Conservation (phyloP, 2,888 invertebrate species). For the Iphiclides podalirius region DNA sequence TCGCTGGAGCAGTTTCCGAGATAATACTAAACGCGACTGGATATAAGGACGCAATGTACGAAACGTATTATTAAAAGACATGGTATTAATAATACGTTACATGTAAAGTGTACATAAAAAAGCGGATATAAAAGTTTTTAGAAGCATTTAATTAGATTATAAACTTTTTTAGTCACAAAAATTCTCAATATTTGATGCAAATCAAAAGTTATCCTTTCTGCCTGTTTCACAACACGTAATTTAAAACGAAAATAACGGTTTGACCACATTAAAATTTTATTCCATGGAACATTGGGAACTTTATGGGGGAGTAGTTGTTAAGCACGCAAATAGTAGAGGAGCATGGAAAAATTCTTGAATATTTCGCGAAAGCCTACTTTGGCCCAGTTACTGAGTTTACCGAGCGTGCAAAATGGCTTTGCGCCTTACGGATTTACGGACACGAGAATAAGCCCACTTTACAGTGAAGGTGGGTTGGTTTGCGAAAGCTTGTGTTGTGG, state of each 20-base stretch:
- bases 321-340: constrained; percentile 61
- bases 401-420: constrained; percentile 69
- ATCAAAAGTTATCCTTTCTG: too few relatives aligned
- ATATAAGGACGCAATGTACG: too few relatives aligned
- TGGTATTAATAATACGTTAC: too few relatives aligned
- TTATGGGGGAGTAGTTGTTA: constrained; percentile 65
- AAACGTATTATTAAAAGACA: too few relatives aligned
- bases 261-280: constrained; percentile 55
- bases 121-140: too few relatives aligned
- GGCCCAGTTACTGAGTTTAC: constrained; percentile 74
- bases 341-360: constrained; percentile 53
- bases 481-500: constrained; percentile 20
- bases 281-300: constrained; percentile 48
- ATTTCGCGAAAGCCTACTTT: constrained; percentile 72
- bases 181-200: too few relatives aligned
- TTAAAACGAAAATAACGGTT: constrained; percentile 38
- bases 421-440: constrained; percentile 63
- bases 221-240: too few relatives aligned
- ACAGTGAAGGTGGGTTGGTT: constrained; percentile 20
- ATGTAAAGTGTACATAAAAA: too few relatives aligned
- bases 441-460: constrained; percentile 44
- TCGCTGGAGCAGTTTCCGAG: too few relatives aligned
- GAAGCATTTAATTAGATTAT: too few relatives aligned
- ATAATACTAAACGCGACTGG: too few relatives aligned
- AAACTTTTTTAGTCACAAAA: too few relatives aligned